Base-by-base conservation (phyloP, 2,888 invertebrate species). In the Agonum fuliginosum region DNA sequence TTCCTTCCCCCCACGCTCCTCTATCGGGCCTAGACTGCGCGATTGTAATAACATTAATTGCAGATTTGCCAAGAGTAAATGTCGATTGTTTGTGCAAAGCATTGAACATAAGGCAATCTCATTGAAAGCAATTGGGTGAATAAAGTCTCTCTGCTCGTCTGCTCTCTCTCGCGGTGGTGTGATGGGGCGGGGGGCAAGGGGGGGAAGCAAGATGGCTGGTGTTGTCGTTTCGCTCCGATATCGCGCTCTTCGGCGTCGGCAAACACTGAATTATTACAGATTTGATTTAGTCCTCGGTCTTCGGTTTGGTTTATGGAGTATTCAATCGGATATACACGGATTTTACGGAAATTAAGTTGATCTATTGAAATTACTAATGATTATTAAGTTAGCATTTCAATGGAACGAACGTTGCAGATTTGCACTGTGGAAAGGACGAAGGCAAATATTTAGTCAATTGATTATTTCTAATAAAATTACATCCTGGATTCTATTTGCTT, bases 91-190 rank as follows among this genome's bases (percentile, higher is more conserved):
- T 75, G 48, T 58, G 62, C 37, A 67, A 75, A 67, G 48, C 65
- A 75, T 75, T 58, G 74, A 74, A 74, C 74, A 74, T 27, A 65
- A 58, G 75, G 75, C 75, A 75, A 75, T 75, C 75, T 75, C 75
- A 75, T 75, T 75, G 75, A 75, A 75, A 75, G 75, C 75, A 75
- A 75, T 75, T 75, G 75, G 75, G 75, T 75, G 75, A 75, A 75
- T 67, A 67, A 62, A 67, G 67, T 67, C 34, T 48, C 73, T n/a
- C n/a, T n/a, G n/a, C n/a, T n/a, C n/a, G n/a, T n/a, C n/a, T n/a
- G n/a, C n/a, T n/a, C n/a, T 37, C 30, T 37, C 17, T 20, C 54
- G 67, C 41, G 37, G 41, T n/a, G 12, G 8, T 37, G 4, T 20
- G 22, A 41, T 22, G 37, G 41, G 2, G 12, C 3, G 37, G 41